Evolutionary conservation across 1,140 invertebrate species (phyloP), one percentile per base, ranked within the genome.

Genomic region (Drosophila quadrilineata): DNA sequence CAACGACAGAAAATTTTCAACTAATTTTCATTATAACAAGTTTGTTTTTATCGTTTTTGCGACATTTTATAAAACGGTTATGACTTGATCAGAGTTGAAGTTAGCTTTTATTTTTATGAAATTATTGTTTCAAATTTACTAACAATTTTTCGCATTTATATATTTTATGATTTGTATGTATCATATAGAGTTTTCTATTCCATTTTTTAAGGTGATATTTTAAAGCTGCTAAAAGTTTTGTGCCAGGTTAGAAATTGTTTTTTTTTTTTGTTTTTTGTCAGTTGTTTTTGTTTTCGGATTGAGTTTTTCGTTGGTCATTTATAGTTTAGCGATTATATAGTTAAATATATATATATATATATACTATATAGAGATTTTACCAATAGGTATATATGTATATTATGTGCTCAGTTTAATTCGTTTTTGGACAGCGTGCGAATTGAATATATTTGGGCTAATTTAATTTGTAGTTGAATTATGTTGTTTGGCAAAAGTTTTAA

Each of bases 121-220:
- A n/a, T n/a, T n/a, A n/a, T n/a, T n/a, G n/a, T n/a, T n/a, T n/a
- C n/a, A n/a, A n/a, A n/a, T 71, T 75, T 64, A 79, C 80, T 85
- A 84, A 84, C 79, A 79, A 86, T 75, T 65, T 75, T 79, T 86
- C 48, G 49, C 60, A 58, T 58, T 53, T n/a, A n/a, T n/a, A n/a
- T n/a, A n/a, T n/a, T n/a, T n/a, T n/a, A n/a, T n/a, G n/a, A n/a
- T n/a, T n/a, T 56, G 48, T 41, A 57, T 49, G 59, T 65, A 57
- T 56, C 35, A 40, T 59, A 66, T 59, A 66, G 40, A 3, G 14
- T 8, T 46, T 45, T 45, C 12, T 26, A 12, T 49, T 46, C 17
- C 22, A 48, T 45, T 65, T 58, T 12, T 45, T 53, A 31, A 45
- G 50, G 53, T 58, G 45, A 36, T 48, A 54, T 62, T 46, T 62